Conservation (phyloP, 2,113 vertebrate genomes). For the Chrysemys picta region DNA sequence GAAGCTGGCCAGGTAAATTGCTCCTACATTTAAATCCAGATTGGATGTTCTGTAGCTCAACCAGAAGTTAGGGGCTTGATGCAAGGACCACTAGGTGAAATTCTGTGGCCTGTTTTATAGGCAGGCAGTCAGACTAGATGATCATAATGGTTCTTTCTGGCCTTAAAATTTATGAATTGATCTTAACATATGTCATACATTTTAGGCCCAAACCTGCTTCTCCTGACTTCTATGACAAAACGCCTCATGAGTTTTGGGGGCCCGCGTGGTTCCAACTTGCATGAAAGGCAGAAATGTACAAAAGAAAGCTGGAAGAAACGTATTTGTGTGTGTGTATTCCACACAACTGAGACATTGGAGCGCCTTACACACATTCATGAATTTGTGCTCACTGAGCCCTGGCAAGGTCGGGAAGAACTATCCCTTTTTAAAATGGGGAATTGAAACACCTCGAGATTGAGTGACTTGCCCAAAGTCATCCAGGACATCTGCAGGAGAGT, state of each 20-base stretch:
- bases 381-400: background rate
- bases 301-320: too few relatives aligned
- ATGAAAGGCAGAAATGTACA: too few relatives aligned
- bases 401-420: background rate
- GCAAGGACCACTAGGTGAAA: background rate
- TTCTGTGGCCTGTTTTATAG: background rate
- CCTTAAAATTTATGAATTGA: too few relatives aligned
- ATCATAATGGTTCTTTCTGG: too few relatives aligned
- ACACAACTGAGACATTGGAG: background rate
- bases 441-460: background rate
- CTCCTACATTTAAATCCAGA: background rate
- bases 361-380: background rate
- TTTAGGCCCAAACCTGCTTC: too few relatives aligned
- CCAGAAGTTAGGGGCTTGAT: background rate
- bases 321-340: too few relatives aligned
- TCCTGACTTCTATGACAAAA: too few relatives aligned
- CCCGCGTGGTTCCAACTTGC: too few relatives aligned
- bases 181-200: too few relatives aligned
- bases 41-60: background rate
- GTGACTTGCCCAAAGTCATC: background rate
- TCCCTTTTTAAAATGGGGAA: background rate
- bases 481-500: background rate
- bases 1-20: background rate
- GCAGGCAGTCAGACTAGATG: background rate
- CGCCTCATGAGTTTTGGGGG: too few relatives aligned